phyloP scores from a whole-genome alignment of 2,113 vertebrate species.

The Marmota flaviventris region DNA sequence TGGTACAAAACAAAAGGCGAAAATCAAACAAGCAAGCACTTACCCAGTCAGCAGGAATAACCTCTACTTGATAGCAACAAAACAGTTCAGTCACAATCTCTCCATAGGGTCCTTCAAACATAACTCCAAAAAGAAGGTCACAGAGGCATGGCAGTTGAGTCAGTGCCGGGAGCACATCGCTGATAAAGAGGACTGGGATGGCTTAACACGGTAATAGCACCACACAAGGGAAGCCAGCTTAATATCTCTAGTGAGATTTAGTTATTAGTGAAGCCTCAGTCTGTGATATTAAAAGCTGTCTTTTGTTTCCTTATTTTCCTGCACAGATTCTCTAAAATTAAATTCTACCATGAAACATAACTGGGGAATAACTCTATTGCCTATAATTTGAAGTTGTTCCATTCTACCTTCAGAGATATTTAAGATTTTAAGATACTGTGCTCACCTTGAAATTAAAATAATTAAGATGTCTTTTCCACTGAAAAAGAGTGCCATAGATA shows the following conservation, averaged over 20 bases:
- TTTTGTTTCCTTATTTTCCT: not conserved
- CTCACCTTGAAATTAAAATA: not conserved
- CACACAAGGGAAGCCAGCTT: not conserved
- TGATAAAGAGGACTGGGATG: not conserved
- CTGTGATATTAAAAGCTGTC: not conserved
- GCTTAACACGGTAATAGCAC: accelerated
- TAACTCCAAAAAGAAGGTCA: not conserved
- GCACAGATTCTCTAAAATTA: not conserved
- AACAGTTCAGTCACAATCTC: not conserved
- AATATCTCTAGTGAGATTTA: not conserved
- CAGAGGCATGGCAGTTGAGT: not conserved
- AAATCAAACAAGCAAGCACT: not conserved
- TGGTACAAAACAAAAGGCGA: not conserved
- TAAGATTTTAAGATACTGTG: not conserved
- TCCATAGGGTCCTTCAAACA: not conserved
- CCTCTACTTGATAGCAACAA: no score
- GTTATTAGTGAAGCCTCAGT: not conserved
- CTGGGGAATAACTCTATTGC: not conserved
- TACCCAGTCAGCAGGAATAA: not conserved
- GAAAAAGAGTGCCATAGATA: not conserved
- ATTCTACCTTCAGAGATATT: not conserved
- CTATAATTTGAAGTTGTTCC: not conserved
- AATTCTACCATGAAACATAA: not conserved
- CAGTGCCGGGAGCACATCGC: no score
- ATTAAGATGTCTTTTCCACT: not conserved